Evolutionary conservation across 2,797 vertebrate species (phyloP), one percentile per base, ranked within the genome.

Genomic region (Muscicapa striata): DNA sequence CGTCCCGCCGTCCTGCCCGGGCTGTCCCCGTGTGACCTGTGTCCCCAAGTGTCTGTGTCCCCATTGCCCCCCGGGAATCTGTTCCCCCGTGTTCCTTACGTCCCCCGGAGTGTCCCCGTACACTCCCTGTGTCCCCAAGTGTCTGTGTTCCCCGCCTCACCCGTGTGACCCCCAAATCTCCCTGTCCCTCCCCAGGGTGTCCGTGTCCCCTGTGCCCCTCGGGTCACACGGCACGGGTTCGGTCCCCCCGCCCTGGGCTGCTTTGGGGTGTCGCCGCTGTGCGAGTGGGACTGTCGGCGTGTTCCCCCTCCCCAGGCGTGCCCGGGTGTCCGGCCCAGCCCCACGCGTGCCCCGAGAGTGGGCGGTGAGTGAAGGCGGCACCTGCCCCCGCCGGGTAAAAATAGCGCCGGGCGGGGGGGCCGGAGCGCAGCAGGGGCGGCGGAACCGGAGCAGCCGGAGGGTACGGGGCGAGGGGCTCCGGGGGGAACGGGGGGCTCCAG

Each of bases 321-420:
- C 13, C 59, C 59, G 15, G 7, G 17, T 34, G 64, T 52, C 58
- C 67, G 59, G 32, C 59, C 72, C 26, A 58, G 59, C 68, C 76
- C 89, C 83, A 86, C 89, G 89, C 69, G 62, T 75, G 77, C 67
- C 84, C 84, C 76, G 59, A 68, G 90, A 69, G 91, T 75, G 81
- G 69, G 86, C 63, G 69, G 52, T 89, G 91, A 93, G 86, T 85
- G 91, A 89, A 81, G 81, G 86, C 86, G 86, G 69, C 91, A 89
- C 62, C 86, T 92, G 91, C 85, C 80, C 74, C 74, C 63, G 38
- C 54, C 69, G 74, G 49, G 57, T 89, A 92, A 92, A 92, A 92
- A 92, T 89, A 92, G 86, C 69, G 20, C 41, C 20, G 45, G 78
- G 55, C 74, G 76, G 82, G 68, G 82, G 82, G 82, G 82, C 55